These are phyloP conservation scores for Lampropteryx suffumata DNA, from an alignment of 2,888 invertebrate genomes.

Conservation along the genomic window DNA sequence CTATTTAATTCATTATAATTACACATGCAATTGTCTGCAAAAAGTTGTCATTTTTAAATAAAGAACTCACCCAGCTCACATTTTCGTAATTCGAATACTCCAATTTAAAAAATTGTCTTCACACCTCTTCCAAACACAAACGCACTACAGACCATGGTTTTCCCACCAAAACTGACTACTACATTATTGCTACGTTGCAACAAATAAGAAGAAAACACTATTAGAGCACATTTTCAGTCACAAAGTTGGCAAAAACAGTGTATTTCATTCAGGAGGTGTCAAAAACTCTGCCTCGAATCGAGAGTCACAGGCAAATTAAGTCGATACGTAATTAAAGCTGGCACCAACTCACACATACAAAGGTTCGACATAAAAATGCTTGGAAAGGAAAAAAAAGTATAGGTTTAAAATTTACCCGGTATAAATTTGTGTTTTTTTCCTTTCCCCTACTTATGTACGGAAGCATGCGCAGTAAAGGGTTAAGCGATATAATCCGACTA, in stretches of 20 bases:
- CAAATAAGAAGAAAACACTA: conserved; percentile 29
- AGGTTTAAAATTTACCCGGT: conserved; percentile 83
- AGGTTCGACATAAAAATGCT: conserved; percentile 80
- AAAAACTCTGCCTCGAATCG: conserved; percentile 55
- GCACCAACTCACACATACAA: conserved; percentile 77
- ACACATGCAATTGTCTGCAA: background rate
- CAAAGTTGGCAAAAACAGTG: conserved; percentile 33
- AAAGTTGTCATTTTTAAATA: background rate
- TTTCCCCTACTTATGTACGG: conserved; percentile 77
- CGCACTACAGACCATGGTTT: conserved; percentile 35
- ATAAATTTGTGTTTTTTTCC: conserved; percentile 83
- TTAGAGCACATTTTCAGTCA: conserved; percentile 35
- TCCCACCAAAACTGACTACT: conserved; percentile 59
- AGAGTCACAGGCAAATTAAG: conserved; percentile 77
- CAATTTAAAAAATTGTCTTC: conserved; percentile 31
- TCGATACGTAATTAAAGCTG: conserved; percentile 83
- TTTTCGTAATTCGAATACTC: conserved; percentile 35
- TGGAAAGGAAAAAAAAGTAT: conserved; percentile 79
- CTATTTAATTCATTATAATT: too few relatives aligned
- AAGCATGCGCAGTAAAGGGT: conserved; percentile 82
- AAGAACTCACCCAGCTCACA: conserved; percentile 35
- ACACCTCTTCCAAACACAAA: conserved; percentile 25
- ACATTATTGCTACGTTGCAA: conserved; percentile 22
- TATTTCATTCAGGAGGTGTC: conserved; percentile 35
- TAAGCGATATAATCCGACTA: conserved; percentile 48